phyloP scores from a whole-genome alignment of 2,888 invertebrate species.

The Stenotaenia linearis region DNA sequence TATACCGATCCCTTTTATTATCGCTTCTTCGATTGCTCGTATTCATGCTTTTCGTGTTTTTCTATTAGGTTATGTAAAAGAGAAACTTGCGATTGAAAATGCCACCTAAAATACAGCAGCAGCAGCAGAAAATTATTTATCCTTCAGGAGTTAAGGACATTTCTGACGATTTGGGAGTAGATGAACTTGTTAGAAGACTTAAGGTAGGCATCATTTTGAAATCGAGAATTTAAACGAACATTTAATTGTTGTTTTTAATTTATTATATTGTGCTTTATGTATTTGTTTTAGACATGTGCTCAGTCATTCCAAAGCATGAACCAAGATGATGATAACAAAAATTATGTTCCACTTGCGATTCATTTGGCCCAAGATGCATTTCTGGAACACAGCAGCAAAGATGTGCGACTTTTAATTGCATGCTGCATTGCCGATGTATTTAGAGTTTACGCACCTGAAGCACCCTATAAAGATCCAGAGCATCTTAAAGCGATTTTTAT shows the following conservation, averaged over 20 bases:
- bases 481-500: conserved; percentile 86
- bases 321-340: conserved; percentile 87
- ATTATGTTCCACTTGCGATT: conserved; percentile 83
- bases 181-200: conserved; percentile 87
- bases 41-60: neutral
- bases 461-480: conserved; percentile 92
- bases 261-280: neutral
- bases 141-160: conserved; percentile 46
- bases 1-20: too few species aligned
- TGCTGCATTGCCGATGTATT: conserved; percentile 97
- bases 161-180: conserved; percentile 88
- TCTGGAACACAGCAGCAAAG: conserved; percentile 78
- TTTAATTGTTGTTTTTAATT: neutral
- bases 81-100: neutral
- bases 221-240: neutral
- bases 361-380: conserved; percentile 91
- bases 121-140: conserved; percentile 6
- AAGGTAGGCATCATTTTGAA: conserved; percentile 59
- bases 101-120: conserved; percentile 14
- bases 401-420: conserved; percentile 89
- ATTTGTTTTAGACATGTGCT: conserved; percentile 60
- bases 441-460: conserved; percentile 93
- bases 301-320: conserved; percentile 92
- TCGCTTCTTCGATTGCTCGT: too few species aligned
- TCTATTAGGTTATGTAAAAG: conserved; percentile 23